Evolutionary conservation across 2,797 vertebrate genomes (phyloP).

Genomic region (Erpetoichthys calabaricus): DNA sequence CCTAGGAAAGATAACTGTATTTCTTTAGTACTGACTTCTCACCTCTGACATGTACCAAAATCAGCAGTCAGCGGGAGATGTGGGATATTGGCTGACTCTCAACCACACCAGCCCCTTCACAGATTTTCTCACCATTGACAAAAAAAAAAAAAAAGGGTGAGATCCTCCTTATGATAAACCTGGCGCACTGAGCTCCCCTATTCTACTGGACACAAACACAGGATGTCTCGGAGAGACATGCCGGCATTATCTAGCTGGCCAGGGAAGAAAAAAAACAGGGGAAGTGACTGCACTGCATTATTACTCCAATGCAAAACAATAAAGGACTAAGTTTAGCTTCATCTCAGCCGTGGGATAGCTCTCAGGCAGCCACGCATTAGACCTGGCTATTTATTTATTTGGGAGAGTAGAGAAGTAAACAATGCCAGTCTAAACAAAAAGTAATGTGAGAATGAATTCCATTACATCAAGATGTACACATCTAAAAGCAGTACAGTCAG

Average conservation of each 20-base stretch:
- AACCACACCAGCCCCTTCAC: constrained; percentile 14
- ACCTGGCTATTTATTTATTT: too few species aligned
- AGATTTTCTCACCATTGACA: constrained; percentile 49
- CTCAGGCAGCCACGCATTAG: constrained; percentile 30
- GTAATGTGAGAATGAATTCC: too few species aligned
- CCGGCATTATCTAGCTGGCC: constrained; percentile 72
- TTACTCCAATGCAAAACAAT: constrained; percentile 64
- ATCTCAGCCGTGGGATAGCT: constrained; percentile 42
- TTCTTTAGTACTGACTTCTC: neutral
- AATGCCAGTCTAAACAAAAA: constrained; percentile 19
- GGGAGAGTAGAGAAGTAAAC: constrained; percentile 19
- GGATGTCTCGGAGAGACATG: constrained; percentile 87
- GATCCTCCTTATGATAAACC: constrained; percentile 62
- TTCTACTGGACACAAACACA: constrained; percentile 93
- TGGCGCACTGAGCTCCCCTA: constrained; percentile 58
- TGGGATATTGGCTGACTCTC: constrained; percentile 15
- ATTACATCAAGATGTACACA: too few species aligned
- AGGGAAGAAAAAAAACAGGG: constrained; percentile 55
- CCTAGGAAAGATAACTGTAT: neutral
- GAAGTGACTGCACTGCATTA: constrained; percentile 76
- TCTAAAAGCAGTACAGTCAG: too few species aligned
- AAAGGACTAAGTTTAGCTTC: constrained; percentile 73
- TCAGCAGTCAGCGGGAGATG: neutral
- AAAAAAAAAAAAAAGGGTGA: constrained; percentile 35
- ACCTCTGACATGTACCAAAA: neutral